A percentile compares a stretch with the other conserved stretches of the same genome.
Evolutionary conservation across 2,113 vertebrate genomes (phyloP).

Genomic region (Atractosteus spatula): DNA sequence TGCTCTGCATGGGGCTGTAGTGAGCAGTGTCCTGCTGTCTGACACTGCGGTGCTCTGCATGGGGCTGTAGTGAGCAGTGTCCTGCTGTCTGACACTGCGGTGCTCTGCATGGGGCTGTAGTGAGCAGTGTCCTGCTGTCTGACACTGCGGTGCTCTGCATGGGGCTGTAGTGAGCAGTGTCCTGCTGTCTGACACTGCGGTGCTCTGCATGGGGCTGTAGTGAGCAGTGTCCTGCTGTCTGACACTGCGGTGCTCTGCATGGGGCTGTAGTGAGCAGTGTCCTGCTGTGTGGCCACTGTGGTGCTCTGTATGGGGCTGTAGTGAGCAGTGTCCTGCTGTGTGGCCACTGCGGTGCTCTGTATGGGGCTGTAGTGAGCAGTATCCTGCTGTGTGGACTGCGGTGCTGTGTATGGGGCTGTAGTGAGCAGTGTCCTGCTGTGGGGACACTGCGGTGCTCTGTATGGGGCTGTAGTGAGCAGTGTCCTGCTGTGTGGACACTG

Average conservation of each 20-base stretch:
- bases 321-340: conserved; percentile 10
- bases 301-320: conserved; percentile 7
- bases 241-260: too few species aligned
- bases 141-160: too few species aligned
- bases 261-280: too few species aligned
- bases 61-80: too few species aligned
- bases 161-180: too few species aligned
- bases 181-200: conserved; percentile 17
- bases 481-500: conserved; percentile 14
- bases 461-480: too few species aligned
- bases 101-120: conserved; percentile 3
- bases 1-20: conserved; percentile 3
- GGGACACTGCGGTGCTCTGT: too few species aligned
- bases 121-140: conserved; percentile 10
- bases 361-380: too few species aligned
- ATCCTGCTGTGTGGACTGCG: conserved; percentile 13
- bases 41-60: too few species aligned
- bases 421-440: conserved; percentile 10
- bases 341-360: too few species aligned
- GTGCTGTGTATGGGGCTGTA: conserved; percentile 6
- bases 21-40: conserved; percentile 10
- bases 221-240: conserved; percentile 10
- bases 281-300: conserved; percentile 16
- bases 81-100: conserved; percentile 17
- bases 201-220: conserved; percentile 3